phyloP scores from a whole-genome alignment of 2,797 vertebrate genomes.

The Spinibarbus caldwelli region DNA sequence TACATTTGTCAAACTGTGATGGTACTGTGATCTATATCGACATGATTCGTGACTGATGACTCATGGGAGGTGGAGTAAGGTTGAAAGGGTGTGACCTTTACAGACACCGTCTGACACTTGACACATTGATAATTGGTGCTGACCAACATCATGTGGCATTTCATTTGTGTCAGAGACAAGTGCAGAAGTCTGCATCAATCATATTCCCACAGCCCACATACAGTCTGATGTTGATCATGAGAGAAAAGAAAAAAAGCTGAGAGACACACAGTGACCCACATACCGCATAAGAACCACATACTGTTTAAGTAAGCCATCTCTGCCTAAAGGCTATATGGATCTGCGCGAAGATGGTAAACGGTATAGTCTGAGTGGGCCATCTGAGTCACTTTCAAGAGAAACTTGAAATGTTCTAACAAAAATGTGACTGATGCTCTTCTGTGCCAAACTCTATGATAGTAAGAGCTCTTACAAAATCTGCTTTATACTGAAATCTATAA shows the following conservation, averaged over 20 bases:
- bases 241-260: not conserved
- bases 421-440: not conserved
- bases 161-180: constrained; percentile 25
- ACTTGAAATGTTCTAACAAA: not conserved
- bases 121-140: constrained; percentile 15
- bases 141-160: not conserved
- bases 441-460: not conserved
- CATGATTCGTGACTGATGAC: constrained; percentile 2
- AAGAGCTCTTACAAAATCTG: not conserved
- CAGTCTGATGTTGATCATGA: not conserved
- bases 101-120: constrained; percentile 6
- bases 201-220: constrained; percentile 6
- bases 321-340: not conserved
- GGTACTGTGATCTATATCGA: not conserved
- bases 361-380: not conserved
- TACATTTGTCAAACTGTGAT: not conserved
- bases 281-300: not conserved
- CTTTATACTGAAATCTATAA: not conserved
- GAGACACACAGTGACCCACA: not conserved
- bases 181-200: constrained; percentile 16
- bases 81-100: constrained; percentile 35
- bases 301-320: not conserved
- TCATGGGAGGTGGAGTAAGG: not conserved
- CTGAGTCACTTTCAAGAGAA: not conserved
- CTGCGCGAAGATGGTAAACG: not conserved